Conservation (phyloP, 2,113 vertebrate species). For the Carlito syrichta region DNA sequence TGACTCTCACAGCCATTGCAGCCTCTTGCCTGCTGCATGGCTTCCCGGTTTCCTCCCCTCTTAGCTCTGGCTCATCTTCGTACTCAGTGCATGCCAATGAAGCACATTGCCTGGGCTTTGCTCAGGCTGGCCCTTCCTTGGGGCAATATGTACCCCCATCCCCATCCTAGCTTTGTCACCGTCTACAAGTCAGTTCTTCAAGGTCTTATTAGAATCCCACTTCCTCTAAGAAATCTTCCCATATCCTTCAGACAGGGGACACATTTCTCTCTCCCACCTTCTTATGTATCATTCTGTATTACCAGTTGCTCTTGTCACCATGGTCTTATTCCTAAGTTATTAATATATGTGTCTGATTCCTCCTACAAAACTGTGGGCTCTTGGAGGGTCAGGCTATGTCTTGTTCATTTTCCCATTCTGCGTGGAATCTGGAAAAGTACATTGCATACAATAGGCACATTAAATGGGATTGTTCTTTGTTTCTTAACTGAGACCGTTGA, state of each 20-base stretch:
- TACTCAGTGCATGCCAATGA: not conserved
- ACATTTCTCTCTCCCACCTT: not conserved
- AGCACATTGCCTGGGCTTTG: not conserved
- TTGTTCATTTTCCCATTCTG: not conserved
- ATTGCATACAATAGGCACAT: not conserved
- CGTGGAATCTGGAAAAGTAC: not conserved
- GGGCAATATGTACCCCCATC: not conserved
- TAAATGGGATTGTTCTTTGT: not conserved
- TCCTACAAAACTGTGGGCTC: accelerated
- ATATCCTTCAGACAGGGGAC: not conserved
- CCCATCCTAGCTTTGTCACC: not conserved
- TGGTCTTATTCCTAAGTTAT: not conserved
- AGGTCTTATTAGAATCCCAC: not conserved
- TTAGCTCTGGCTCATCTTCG: not conserved
- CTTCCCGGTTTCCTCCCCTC: not conserved
- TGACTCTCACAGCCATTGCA: not conserved
- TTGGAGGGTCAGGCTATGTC: not conserved
- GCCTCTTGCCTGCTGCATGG: accelerated
- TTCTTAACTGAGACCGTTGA: not conserved
- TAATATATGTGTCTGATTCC: not conserved
- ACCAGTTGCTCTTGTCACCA: not conserved
- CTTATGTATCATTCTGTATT: not conserved
- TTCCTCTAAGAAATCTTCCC: not conserved
- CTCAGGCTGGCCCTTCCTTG: not conserved
- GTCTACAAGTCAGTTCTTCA: not conserved